phyloP scores from a whole-genome alignment of 2,113 vertebrate genomes.

The Anoura caudifer region DNA sequence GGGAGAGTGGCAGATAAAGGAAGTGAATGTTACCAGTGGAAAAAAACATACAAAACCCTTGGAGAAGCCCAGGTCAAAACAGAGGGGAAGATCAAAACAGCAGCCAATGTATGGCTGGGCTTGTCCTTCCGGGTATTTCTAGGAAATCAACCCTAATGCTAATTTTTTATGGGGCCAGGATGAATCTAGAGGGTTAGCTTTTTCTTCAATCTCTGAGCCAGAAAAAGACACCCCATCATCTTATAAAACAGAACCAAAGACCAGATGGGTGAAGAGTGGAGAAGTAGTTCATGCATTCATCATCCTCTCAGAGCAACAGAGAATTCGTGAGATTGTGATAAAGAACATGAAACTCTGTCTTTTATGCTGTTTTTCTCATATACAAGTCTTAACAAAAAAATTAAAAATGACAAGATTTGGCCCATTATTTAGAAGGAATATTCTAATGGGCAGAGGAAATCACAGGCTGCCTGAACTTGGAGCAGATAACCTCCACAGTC shows the following conservation, averaged over 20 bases:
- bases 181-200: not conserved
- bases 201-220: not conserved
- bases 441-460: not conserved
- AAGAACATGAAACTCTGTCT: not conserved
- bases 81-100: not conserved
- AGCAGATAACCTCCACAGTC: not conserved
- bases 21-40: not conserved
- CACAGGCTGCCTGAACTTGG: not conserved
- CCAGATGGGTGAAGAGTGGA: not conserved
- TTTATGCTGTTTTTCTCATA: not conserved
- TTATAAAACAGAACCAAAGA: not conserved
- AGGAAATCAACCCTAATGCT: not conserved
- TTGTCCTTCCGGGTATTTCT: not conserved
- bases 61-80: not conserved
- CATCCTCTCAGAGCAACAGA: not conserved
- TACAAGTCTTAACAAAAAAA: not conserved
- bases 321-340: not conserved
- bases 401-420: not conserved
- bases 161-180: not conserved
- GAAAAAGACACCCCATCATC: not conserved
- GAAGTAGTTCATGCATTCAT: not conserved
- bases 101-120: too few relatives aligned
- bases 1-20: rapidly evolving
- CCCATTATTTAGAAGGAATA: not conserved
- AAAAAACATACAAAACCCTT: not conserved